Conservation (phyloP, 2,113 vertebrate genomes). For the Tragelaphus strepsiceros region DNA sequence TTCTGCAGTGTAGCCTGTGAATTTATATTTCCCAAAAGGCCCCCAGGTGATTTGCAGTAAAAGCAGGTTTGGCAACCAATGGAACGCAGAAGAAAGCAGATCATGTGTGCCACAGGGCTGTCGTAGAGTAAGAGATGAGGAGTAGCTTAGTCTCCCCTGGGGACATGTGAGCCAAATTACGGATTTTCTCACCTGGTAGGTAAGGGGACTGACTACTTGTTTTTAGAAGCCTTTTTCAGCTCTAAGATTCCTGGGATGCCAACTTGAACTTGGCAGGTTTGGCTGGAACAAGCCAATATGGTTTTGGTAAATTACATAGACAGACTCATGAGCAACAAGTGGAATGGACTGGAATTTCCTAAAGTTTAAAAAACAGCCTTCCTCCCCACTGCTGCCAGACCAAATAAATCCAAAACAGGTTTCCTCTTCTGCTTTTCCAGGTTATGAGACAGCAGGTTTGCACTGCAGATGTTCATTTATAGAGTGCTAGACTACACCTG, state of each 20-base stretch:
- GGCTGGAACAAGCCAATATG: neutral
- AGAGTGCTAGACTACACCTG: constrained; percentile 56
- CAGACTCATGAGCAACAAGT: neutral
- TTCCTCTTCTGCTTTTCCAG: neutral
- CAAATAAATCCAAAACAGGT: neutral
- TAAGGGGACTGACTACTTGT: neutral
- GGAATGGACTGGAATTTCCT: neutral
- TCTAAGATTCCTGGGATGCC: neutral
- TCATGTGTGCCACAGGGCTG: neutral
- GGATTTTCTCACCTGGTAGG: neutral
- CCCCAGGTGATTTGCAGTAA: neutral
- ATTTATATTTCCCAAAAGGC: neutral
- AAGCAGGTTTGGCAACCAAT: neutral
- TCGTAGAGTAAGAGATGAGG: neutral
- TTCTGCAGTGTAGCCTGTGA: neutral
- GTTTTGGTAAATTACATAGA: neutral
- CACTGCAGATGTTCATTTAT: constrained; percentile 57
- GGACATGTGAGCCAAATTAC: neutral
- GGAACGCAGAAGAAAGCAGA: neutral
- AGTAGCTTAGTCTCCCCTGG: neutral
- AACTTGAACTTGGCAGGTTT: neutral
- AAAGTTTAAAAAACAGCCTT: neutral
- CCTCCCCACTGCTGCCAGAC: neutral
- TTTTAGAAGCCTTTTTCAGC: neutral
- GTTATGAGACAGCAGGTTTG: constrained; percentile 36